phyloP scores from a whole-genome alignment of 2,797 vertebrate species.

The Phalloptychus januarius region DNA sequence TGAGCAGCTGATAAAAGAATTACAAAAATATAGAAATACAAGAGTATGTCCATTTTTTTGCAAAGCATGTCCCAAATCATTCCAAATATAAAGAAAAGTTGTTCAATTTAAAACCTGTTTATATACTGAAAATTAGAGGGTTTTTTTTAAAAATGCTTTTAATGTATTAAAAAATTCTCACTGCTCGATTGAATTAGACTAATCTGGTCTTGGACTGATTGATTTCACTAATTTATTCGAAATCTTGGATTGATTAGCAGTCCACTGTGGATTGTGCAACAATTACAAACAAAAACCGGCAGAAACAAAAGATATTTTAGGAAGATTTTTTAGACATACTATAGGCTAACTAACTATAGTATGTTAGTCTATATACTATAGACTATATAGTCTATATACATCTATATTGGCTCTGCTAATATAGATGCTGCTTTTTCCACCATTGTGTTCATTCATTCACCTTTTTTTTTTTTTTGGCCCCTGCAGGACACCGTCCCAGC shows the following conservation, averaged over 20 bases:
- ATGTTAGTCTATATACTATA: too few relatives aligned
- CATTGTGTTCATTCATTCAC: slow-evolving; percentile 31
- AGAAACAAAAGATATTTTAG: background rate
- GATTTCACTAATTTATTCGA: background rate
- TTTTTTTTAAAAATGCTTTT: background rate
- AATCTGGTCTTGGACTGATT: background rate
- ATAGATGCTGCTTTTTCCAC: background rate
- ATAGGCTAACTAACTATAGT: too few relatives aligned
- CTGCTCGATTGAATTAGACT: background rate
- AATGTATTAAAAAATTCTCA: background rate
- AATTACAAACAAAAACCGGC: background rate
- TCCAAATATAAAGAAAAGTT: background rate
- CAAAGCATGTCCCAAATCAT: background rate
- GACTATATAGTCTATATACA: too few relatives aligned
- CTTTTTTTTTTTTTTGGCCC: slow-evolving; percentile 48
- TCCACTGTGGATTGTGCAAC: background rate
- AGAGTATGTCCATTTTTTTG: background rate
- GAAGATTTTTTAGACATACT: too few relatives aligned
- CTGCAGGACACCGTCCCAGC: slow-evolving; percentile 57
- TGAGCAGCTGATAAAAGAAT: background rate
- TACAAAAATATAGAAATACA: background rate
- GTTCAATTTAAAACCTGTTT: background rate
- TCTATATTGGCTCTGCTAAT: background rate
- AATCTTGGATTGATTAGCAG: background rate
- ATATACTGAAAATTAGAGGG: background rate